Conservation (phyloP, 2,797 vertebrate genomes). For the Anas bernieri region DNA sequence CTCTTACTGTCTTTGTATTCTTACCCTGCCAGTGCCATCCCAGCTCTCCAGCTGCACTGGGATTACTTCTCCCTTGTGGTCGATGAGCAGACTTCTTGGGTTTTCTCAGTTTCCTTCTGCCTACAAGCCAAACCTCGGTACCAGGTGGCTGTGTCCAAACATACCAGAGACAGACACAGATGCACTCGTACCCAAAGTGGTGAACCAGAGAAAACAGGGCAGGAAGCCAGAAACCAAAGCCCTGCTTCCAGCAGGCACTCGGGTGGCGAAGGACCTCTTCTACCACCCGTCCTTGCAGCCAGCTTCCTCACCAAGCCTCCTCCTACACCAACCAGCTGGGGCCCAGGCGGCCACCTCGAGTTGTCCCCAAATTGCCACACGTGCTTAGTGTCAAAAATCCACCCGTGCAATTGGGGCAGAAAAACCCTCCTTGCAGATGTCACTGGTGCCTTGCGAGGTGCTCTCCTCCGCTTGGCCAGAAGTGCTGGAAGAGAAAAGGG, state of each 20-base stretch:
- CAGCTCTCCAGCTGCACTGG: neutral
- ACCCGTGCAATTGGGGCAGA: neutral
- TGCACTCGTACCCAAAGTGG: neutral
- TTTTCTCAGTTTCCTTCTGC: neutral
- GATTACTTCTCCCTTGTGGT: neutral
- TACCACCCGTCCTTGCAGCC: neutral
- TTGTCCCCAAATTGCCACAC: accelerated
- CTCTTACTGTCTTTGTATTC: neutral
- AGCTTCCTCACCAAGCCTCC: neutral
- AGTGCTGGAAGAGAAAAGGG: neutral
- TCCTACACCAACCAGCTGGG: accelerated
- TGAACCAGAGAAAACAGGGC: neutral
- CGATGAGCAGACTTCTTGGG: neutral
- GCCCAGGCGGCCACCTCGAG: neutral
- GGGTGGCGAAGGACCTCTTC: neutral
- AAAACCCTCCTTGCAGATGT: neutral
- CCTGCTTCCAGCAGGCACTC: neutral
- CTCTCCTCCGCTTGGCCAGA: neutral
- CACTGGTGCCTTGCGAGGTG: neutral
- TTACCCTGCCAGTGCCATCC: neutral
- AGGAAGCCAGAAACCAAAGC: neutral
- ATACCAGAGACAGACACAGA: neutral
- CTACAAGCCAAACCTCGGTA: neutral
- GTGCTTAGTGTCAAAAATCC: neutral
- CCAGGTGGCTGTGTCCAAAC: neutral